Percentiles rank a stretch among this genome's conserved stretches.
phyloP scores from a whole-genome alignment of 23 tunicate genomes.

The Clavelina lepadiformis region DNA sequence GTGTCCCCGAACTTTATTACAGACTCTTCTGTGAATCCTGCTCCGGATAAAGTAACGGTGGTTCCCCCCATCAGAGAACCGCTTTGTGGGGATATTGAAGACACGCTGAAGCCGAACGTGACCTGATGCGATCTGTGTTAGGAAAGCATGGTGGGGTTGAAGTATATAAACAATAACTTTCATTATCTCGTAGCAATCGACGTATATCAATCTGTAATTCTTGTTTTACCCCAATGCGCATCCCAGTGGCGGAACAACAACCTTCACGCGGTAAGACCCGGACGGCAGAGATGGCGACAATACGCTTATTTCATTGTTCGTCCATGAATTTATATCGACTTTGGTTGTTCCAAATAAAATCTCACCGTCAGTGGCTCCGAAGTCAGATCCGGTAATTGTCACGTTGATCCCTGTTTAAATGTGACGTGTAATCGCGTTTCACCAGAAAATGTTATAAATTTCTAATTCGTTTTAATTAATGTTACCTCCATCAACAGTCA shows the following conservation, averaged over 20 bases:
- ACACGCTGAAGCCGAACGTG: conserved; percentile 21
- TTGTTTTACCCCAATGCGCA: conserved; percentile 23
- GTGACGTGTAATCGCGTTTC: background rate
- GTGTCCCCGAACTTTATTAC: conserved; percentile 45
- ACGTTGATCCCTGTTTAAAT: conserved; percentile 5
- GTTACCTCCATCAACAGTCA: conserved; percentile 34
- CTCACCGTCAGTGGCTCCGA: conserved; percentile 20
- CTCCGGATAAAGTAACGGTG: conserved; percentile 30
- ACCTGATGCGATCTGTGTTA: too few species aligned
- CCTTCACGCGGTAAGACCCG: conserved; percentile 10
- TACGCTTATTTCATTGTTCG: conserved; percentile 27
- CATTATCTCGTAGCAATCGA: too few species aligned
- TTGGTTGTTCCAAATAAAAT: background rate
- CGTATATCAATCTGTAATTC: too few species aligned
- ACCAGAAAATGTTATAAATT: too few species aligned
- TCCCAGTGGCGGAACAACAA: conserved; percentile 20
- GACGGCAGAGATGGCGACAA: conserved; percentile 33
- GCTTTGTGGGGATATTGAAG: conserved; percentile 12
- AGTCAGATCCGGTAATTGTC: conserved; percentile 49
- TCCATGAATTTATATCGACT: conserved; percentile 22
- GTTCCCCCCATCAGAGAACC: conserved; percentile 64
- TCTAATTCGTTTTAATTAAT: too few species aligned
- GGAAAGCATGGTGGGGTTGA: too few species aligned
- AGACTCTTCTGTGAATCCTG: conserved; percentile 33
- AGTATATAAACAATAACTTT: too few species aligned